These are phyloP conservation scores for Blennius ocellaris DNA, from an alignment of 2,113 vertebrate species.

Conservation along the genomic window DNA sequence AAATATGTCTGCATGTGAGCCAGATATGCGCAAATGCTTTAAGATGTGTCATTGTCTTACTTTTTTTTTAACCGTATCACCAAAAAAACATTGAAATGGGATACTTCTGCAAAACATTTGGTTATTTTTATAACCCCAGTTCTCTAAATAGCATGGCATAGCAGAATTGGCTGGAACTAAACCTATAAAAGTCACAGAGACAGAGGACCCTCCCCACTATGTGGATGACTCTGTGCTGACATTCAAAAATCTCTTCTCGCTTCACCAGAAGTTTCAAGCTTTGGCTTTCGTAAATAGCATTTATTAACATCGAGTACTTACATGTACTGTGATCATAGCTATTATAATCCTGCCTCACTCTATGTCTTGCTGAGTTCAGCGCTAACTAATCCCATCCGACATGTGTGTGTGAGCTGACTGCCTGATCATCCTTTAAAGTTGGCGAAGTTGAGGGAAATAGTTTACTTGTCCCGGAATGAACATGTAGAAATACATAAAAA, in stretches of 20 bases:
- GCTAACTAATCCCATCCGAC: background rate
- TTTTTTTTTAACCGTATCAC: background rate
- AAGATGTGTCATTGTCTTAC: conserved; percentile 10
- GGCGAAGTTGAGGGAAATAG: background rate
- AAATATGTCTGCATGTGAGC: conserved; percentile 19
- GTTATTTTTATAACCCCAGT: background rate
- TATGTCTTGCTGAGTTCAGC: background rate
- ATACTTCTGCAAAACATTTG: conserved; percentile 26
- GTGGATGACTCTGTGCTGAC: no score
- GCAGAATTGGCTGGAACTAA: no score
- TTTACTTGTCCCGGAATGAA: background rate
- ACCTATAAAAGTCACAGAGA: no score
- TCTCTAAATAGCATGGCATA: background rate
- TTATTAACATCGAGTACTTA: no score
- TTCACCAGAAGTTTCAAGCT: no score
- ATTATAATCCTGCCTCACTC: no score
- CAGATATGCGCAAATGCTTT: conserved; percentile 20
- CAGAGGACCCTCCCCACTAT: no score
- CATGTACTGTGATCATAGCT: no score
- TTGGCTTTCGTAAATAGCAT: no score
- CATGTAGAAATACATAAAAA: background rate
- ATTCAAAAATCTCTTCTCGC: no score
- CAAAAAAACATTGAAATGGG: conserved; percentile 13
- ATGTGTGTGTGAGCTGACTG: background rate
- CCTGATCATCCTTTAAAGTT: background rate